phyloP scores from a whole-genome alignment of 2,113 vertebrate species.

The Mastomys coucha region DNA sequence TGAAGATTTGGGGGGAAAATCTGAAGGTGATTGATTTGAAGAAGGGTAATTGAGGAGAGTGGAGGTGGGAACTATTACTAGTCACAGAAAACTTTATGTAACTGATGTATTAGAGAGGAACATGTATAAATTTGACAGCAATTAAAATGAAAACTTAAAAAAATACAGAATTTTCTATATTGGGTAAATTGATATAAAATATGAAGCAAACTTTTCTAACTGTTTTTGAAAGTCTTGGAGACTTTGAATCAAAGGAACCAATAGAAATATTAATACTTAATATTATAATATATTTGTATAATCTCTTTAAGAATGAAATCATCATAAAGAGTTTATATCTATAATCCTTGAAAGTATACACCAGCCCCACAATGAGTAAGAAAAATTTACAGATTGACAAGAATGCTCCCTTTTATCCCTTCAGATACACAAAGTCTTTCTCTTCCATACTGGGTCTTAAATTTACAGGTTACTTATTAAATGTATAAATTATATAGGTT shows the following conservation, averaged over 20 bases:
- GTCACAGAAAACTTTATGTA: constrained; percentile 54
- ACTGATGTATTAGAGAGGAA: constrained; percentile 37
- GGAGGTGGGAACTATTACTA: constrained; percentile 42
- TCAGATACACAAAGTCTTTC: background rate
- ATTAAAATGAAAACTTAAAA: constrained; percentile 50
- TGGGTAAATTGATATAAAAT: constrained; percentile 22
- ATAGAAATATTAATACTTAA: background rate
- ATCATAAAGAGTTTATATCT: background rate
- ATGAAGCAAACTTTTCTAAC: background rate
- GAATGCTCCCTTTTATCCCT: background rate
- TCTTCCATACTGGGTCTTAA: background rate
- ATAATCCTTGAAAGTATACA: background rate
- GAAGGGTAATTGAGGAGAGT: background rate
- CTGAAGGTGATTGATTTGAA: constrained; percentile 32
- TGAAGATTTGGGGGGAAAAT: background rate
- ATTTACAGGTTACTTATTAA: background rate
- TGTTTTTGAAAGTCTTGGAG: constrained; percentile 31
- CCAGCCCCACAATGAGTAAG: background rate
- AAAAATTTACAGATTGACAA: background rate
- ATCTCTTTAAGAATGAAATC: background rate
- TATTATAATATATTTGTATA: background rate
- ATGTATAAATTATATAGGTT: background rate
- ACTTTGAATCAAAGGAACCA: background rate
- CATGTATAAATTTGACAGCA: constrained; percentile 46
- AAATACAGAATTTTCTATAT: constrained; percentile 33